Base-by-base conservation (phyloP, 2,888 invertebrate genomes). In the Bombylius discolor region DNA sequence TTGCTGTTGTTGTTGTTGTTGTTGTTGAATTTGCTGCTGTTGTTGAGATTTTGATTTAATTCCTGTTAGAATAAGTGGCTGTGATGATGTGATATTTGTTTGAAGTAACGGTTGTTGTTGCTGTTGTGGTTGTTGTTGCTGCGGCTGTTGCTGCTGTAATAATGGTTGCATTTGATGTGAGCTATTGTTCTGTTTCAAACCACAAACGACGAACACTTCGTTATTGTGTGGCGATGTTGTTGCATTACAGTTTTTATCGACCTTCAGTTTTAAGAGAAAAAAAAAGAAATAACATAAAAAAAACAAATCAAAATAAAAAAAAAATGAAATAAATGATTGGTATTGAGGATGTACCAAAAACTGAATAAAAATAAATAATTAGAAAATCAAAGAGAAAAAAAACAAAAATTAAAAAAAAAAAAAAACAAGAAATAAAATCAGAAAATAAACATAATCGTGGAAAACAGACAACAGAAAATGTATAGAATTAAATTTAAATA, bases 191-290 rank as follows among this genome's bases (percentile, higher is more conserved):
- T 70, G 68, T 62, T 66, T 69, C 36, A 64, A 64, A 39, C 64
- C 63, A 50, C 64, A 47, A 57, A 67, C 70, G 49, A 66, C 68
- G 32, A 62, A 63, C 54, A 60, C 63, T 47, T 60, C 63, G 50
- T 71, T 70, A 9, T 62, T 62, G 51, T 66, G 65, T 5, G 66
- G 71, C 46, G 73, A 74, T 50, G 77, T 77, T 13, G 83, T 83
- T 34, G 84, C 83, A 72, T 85, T 85, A 66, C 83, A 83, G 70
- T 85, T 83, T 69, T 82, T 83, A 68, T 85, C 84, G 45, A 80
- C 77, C 62, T 75, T 64, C 11, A 42, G 39, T 11, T 8, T 42
- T 42, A 4, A 11, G 11, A 11, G 11, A 42, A 42, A 42, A 11
- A 42, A 42, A 42, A 42, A 42, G 4, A 11, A 42, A 42, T 11